Percentiles rank a stretch among this genome's conserved stretches.
phyloP scores from a whole-genome alignment of 2,888 invertebrate species.

The Morinoia aosen region DNA sequence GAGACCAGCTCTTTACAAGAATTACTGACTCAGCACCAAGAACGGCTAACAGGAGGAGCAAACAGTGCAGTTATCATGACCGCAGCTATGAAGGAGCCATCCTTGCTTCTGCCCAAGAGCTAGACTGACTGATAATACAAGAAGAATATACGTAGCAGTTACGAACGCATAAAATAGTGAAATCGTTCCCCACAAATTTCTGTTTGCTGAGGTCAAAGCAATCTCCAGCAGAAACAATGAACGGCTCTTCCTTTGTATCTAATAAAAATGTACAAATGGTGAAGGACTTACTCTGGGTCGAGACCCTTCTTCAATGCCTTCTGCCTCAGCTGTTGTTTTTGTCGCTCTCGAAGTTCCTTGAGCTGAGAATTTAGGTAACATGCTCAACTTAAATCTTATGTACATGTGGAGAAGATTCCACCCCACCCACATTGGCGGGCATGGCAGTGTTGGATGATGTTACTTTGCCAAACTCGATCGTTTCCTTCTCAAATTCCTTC shows the following conservation, averaged over 20 bases:
- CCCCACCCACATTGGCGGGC: neutral
- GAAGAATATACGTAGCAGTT: neutral
- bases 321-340: constrained; percentile 68
- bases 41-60: neutral
- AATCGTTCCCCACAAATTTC: neutral
- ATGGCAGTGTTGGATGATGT: neutral
- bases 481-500: neutral
- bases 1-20: neutral
- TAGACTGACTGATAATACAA: neutral
- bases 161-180: neutral
- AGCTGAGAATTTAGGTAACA: constrained; percentile 64
- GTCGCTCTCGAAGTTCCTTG: constrained; percentile 68
- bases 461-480: neutral
- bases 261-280: neutral
- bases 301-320: constrained; percentile 68
- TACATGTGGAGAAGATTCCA: neutral
- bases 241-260: neutral
- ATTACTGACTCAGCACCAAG: neutral
- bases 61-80: neutral
- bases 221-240: constrained; percentile 14
- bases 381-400: constrained; percentile 44
- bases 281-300: constrained; percentile 68
- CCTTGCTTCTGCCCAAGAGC: neutral
- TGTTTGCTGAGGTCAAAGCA: neutral
- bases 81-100: constrained; percentile 24